Conservation (phyloP, 2,888 invertebrate species). For the Aquatica leii region DNA sequence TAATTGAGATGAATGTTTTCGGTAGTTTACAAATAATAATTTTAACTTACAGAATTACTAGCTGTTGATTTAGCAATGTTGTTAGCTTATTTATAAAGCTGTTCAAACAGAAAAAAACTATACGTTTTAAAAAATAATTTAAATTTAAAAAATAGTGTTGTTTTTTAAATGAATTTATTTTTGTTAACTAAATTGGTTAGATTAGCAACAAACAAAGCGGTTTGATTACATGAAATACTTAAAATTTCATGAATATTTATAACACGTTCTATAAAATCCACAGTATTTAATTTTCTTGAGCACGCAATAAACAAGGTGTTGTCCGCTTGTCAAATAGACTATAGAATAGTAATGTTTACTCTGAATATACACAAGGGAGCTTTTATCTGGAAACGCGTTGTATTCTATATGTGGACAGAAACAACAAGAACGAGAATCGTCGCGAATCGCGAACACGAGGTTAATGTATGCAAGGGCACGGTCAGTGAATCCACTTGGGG, state of each 20-base stretch:
- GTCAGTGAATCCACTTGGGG: conserved; percentile 40
- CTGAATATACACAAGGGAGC: conserved; percentile 22
- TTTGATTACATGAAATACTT: background rate
- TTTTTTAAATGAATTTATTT: no score
- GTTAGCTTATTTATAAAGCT: no score
- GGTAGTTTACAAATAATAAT: no score
- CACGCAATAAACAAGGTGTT: conserved; percentile 17
- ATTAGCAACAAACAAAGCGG: background rate
- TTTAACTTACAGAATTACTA: no score
- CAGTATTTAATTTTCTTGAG: conserved; percentile 20
- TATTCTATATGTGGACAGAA: conserved; percentile 35
- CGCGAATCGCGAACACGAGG: conserved; percentile 30
- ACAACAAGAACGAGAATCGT: conserved; percentile 26
- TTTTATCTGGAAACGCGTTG: conserved; percentile 36
- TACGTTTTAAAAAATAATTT: no score
- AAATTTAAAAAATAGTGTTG: no score
- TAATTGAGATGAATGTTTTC: no score
- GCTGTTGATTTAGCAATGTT: no score
- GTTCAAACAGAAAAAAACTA: no score
- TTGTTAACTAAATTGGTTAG: background rate
- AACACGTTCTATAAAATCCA: background rate
- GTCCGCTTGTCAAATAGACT: conserved; percentile 17
- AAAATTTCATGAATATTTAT: conserved; percentile 4
- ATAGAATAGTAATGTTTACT: conserved; percentile 25
- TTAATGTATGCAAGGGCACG: conserved; percentile 47